Percentiles rank a stretch among this genome's conserved stretches.
Evolutionary conservation across 37 sponge, comb jelly and placozoan genomes (phyloP).

Genomic region (Hormiphora californensis): DNA sequence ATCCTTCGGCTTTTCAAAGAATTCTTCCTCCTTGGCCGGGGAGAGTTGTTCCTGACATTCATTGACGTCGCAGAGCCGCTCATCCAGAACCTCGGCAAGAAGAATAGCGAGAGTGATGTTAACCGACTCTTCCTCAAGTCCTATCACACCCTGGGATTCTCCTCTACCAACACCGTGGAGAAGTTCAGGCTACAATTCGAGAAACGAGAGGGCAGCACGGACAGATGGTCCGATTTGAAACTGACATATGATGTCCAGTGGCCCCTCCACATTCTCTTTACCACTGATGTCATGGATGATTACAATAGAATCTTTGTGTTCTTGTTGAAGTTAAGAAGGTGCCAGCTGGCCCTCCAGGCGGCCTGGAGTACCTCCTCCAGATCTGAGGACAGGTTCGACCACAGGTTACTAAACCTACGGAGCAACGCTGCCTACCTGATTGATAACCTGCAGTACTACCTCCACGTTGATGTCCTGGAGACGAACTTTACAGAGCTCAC

Average conservation of each 20-base stretch:
- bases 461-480: constrained; percentile 96
- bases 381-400: constrained; percentile 17
- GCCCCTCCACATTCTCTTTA: constrained; percentile 87
- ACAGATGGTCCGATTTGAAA: constrained; percentile 63
- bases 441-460: constrained; percentile 91
- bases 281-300: constrained; percentile 66
- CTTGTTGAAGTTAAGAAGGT: constrained; percentile 65
- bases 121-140: constrained; percentile 33
- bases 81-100: constrained; percentile 53
- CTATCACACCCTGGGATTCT: not conserved
- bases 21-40: constrained; percentile 85
- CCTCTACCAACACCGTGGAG: not conserved
- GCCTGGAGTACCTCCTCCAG: constrained; percentile 63
- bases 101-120: constrained; percentile 33
- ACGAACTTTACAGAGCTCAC: constrained; percentile 71
- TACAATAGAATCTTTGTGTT: constrained; percentile 79
- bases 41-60: constrained; percentile 84
- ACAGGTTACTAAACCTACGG: constrained; percentile 62
- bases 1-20: constrained; percentile 68
- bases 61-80: constrained; percentile 67
- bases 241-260: constrained; percentile 68
- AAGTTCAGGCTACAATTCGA: constrained; percentile 18
- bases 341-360: constrained; percentile 71
- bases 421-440: constrained; percentile 85
- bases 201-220: not conserved